Base-by-base conservation (phyloP, 2,888 invertebrate species). In the Lobophora halterata region DNA sequence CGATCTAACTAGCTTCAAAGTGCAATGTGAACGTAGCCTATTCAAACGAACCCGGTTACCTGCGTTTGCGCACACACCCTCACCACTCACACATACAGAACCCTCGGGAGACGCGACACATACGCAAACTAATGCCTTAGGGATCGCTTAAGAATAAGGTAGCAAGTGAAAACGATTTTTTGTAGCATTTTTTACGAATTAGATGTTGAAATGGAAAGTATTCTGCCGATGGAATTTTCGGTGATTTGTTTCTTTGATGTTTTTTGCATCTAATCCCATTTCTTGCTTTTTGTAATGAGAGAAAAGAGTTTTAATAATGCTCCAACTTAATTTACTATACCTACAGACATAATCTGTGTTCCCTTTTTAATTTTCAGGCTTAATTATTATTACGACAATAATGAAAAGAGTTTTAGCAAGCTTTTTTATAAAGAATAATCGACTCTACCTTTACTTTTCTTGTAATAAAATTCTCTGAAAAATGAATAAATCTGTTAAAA, bases 1-100 rank as follows among this genome's bases (percentile, higher is more conserved):
- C 58, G 62, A 74, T 74, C 71, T 74, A 71, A 76, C 64, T 59
- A 57, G 64, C 61, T 61, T 67, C 53, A 60, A 60, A 56, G 46
- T 51, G 63, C 64, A 63, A 61, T 65, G 62, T 79, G 77, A 58
- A 65, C 66, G 59, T 65, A 46, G 61, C 65, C 66, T 73, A 71
- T 72, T 56, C 72, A 72, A 71, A 71, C 79, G 79, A 72, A 80
- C 82, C 83, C 76, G 68, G 78, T 80, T 86, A 85, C 85, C 85
- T 85, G 83, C 81, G 82, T 71, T 44, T 48, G 72, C 76, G 64
- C 57, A 56, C 60, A 61, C 60, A 48, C 56, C 55, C 56, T 27
- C 55, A 45, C 57, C 46, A 46, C 47, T 41, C 44, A 49, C 55
- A 44, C 56, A 44, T 41, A 39, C 45, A 46, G 31, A 49, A 39